Base-by-base conservation (phyloP, 2,888 invertebrate genomes). In the Aphelenchoides bicaudatus region DNA sequence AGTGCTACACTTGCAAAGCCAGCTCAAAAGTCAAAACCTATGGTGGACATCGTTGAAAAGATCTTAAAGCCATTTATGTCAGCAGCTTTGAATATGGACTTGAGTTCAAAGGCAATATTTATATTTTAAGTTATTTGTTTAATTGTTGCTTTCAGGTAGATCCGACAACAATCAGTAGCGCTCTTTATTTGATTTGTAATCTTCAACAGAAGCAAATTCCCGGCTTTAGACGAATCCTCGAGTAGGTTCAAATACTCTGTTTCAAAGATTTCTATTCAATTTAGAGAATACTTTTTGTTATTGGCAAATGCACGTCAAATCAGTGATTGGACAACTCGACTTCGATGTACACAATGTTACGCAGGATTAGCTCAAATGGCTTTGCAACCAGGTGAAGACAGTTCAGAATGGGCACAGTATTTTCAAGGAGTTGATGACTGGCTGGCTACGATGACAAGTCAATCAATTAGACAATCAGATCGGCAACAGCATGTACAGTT, bases 311-410 rank as follows among this genome's bases (percentile, higher is more conserved):
- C 25, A 8, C 43, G 43, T n/a, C 21, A 43, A 6, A 19, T 25
- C 10, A 6, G 21, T 25, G 43, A 43, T 25, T 43, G 23, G 16
- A 43, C 16, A 19, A 43, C 23, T 6, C 43, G 25, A n/a, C 23
- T 43, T 19, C 6, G 10, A 8, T 43, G 43, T 43, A 25, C 43
- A n/a, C 21, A 43, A n/a, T 10, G 16, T 8, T 43, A 43, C 43
- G 43, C 43, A 10, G 6, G 8, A 21, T 43, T 43, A 25, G 43
- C 8, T n/a, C 43, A 43, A 43, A 43, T 43, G 43, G 43, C 43
- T 6, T 19, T n/a, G 10, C 6, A 43, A 6, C 21, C 10, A n/a
- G n/a, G 21, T 19, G 25, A 8, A 6, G 43, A 43, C 23, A 13
- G 13, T 13, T 10, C 8, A 19, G 43, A 43, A n/a, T 43, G 43